phyloP scores from a whole-genome alignment of 1,140 invertebrate species.

The Drosophila tristis region DNA sequence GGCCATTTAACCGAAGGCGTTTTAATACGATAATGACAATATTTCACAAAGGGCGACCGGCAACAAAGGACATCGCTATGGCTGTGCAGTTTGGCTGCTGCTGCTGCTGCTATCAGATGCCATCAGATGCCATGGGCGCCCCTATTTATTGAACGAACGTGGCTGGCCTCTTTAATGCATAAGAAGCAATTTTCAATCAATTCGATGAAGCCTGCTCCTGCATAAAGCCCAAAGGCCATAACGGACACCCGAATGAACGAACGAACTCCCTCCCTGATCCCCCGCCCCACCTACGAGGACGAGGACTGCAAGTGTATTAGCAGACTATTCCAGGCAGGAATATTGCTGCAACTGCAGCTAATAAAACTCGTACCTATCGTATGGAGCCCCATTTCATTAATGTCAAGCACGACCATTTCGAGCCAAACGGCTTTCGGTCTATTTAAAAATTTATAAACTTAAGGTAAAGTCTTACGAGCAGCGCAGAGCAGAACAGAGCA shows the following conservation, averaged over 20 bases:
- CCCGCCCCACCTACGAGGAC: neutral
- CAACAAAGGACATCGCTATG: constrained; percentile 7
- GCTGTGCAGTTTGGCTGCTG: too few relatives aligned
- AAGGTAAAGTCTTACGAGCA: neutral
- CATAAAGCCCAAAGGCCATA: too few relatives aligned
- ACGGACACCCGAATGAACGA: too few relatives aligned
- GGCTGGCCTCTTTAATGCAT: neutral
- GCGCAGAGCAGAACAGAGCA: too few relatives aligned
- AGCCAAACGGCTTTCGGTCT: constrained; percentile 2
- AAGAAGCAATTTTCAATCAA: constrained; percentile 1
- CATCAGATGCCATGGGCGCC: too few relatives aligned
- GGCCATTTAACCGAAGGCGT: constrained; percentile 55
- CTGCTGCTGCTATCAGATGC: neutral
- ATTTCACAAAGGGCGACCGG: constrained; percentile 48
- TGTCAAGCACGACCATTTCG: constrained; percentile 1
- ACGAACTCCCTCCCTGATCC: too few relatives aligned
- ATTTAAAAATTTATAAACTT: constrained; percentile 31
- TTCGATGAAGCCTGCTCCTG: neutral
- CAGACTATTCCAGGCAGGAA: neutral
- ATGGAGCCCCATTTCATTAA: constrained; percentile 1
- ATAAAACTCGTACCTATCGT: neutral
- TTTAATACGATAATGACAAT: constrained; percentile 64
- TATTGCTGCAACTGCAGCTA: neutral
- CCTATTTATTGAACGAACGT: too few relatives aligned
- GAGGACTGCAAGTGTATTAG: neutral